Base-by-base conservation (phyloP, 2,113 vertebrate species). In the Sylvietta virens region DNA sequence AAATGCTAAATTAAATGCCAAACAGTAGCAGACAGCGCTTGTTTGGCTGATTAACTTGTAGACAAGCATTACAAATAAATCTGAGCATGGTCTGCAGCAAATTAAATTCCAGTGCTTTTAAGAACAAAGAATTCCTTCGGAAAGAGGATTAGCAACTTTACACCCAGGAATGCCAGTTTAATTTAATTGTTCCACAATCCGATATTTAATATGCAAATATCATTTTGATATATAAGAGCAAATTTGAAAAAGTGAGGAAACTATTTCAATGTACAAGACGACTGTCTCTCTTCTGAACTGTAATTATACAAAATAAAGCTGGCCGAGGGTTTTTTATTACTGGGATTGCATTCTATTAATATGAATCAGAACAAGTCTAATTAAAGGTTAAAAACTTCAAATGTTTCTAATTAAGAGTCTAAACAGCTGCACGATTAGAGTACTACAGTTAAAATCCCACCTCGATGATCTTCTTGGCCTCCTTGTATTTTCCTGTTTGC, bases 381-480 rank as follows among this genome's bases (percentile, higher is more conserved):
- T 98, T 97, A 97, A 97, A 98, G 97, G 97, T 97, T 97, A 97
- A 98, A 98, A 96, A 58, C 97, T 97, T 97, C 92, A 97, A 98
- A 97, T 93, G 85, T 97, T 97, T 97, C 95, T 97, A 98, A 98
- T 98, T 98, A 98, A 97, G 96, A 96, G 85, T 94, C 97, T 98
- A 98, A 98, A 98, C 86, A 97, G 97, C 97, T 95, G 87, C 92
- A 97, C 15, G 27, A 97, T 97, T 97, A 97, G 65, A 97, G 86
- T 67, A 97, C 56, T 94, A 73, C 33, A 95, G 92, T 95, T 95
- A 96, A 92, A 95, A 94, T 72, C 98, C 94, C 95, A 99, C 99
- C 99, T 99, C 99, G n/a, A 99, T 98, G 98, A 99, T 98, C 97
- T 99, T 99, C 91, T 98, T 98, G 93, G 99, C 99, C 96, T 99